Evolutionary conservation across 1,140 invertebrate genomes (phyloP), one percentile per base, ranked within the genome.

Genomic region (Drosophila elegans): DNA sequence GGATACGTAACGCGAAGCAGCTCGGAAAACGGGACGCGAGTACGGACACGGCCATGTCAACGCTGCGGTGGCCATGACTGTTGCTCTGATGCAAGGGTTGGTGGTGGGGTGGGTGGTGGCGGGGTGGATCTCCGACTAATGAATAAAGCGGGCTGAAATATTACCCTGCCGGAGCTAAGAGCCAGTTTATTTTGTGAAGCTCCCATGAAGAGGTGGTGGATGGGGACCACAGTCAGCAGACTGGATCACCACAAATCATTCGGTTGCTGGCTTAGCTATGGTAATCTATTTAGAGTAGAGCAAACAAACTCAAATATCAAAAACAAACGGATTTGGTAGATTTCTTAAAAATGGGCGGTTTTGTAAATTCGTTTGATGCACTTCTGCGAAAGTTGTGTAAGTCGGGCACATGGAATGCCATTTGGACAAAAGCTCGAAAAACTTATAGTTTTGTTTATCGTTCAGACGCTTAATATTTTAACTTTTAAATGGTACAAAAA

Each of bases 71-170:
- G 68, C 51, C 62, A 21, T 13, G 39, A 64, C 64, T 73, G 80
- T 36, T 59, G 48, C 53, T 25, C 7, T 16, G 60, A n/a, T 2
- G 29, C 21, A 36, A 21, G 66, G 46, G 54, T 36, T 69, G 63
- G 9, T 27, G 25, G 6, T 12, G 12, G 4, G 4, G 6, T 3
- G 13, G 32, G n/a, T 11, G 21, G n/a, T n/a, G n/a, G 16, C 16
- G 25, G 9, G 12, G 56, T 44, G 80, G 36, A 41, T 53, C 36
- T 45, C 42, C 45, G 57, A 61, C 62, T 80, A 84, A 84, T 84
- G 77, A 77, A 88, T 78, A 88, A 78, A 74, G 74, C 72, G 69
- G 59, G 42, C 74, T 68, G 63, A 86, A 82, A 88, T 81, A 88
- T 76, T 60, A 64, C 59, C 55, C 41, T 42, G 29, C 29, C 21